Conservation (phyloP, 1,140 invertebrate species). For the Psix sp. region DNA sequence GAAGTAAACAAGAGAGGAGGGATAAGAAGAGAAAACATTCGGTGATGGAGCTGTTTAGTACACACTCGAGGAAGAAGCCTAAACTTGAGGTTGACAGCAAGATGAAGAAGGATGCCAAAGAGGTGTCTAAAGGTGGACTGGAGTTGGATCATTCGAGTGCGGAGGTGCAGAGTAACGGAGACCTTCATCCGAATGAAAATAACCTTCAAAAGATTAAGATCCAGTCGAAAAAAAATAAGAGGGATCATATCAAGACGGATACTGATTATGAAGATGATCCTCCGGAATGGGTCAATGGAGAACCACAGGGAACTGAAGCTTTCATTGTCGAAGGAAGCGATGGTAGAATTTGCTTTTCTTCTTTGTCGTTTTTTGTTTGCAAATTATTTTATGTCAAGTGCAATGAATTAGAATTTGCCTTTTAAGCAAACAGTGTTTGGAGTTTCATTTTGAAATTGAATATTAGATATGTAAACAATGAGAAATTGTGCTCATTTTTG, state of each 20-base stretch:
- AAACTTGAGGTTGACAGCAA: constrained; percentile 64
- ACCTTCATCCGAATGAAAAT: constrained; percentile 23
- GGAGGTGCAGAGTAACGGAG: constrained; percentile 10
- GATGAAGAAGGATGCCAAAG: constrained; percentile 68
- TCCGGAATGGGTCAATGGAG: constrained; percentile 72
- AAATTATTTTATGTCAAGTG: neutral
- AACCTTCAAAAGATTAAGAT: constrained; percentile 50
- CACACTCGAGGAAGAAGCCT: constrained; percentile 65
- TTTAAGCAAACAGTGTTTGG: too few relatives aligned
- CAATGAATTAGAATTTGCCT: too few relatives aligned
- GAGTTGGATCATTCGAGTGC: constrained; percentile 5
- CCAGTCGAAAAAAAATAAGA: constrained; percentile 63
- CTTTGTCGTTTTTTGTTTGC: constrained; percentile 7
- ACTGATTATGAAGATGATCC: constrained; percentile 65
- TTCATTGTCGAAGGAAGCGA: constrained; percentile 72
- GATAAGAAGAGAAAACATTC: constrained; percentile 84
- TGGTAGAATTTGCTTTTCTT: constrained; percentile 55
- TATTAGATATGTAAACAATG: too few relatives aligned
- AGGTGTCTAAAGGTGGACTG: constrained; percentile 8
- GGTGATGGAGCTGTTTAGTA: constrained; percentile 82
- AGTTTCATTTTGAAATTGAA: too few relatives aligned
- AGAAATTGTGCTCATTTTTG: too few relatives aligned
- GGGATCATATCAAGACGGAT: constrained; percentile 58
- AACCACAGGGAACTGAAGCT: constrained; percentile 71
- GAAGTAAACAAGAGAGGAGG: constrained; percentile 82